These are phyloP conservation scores for Xylota sylvarum DNA, from an alignment of 2,888 invertebrate genomes.

Conservation along the genomic window DNA sequence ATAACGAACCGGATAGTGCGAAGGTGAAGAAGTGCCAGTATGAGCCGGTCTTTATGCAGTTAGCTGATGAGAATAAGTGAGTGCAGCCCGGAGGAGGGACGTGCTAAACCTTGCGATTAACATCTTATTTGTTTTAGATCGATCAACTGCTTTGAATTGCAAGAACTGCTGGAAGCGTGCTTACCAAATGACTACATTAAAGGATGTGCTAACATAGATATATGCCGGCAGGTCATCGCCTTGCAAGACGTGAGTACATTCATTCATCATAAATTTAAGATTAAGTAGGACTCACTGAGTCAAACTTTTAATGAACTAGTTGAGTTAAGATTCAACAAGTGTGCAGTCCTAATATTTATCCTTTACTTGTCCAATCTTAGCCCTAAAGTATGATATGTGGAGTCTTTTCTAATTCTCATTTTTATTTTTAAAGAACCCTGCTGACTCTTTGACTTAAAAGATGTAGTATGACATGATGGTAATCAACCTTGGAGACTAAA, in stretches of 20 bases:
- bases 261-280: not conserved
- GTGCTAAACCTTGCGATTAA: not conserved
- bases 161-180: conserved; percentile 95
- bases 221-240: conserved; percentile 95
- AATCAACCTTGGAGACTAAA: no score
- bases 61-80: conserved; percentile 93
- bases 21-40: conserved; percentile 88
- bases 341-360: no score
- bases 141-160: conserved; percentile 95
- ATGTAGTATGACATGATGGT: no score
- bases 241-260: conserved; percentile 92
- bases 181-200: conserved; percentile 97
- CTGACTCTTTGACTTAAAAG: no score
- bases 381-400: no score
- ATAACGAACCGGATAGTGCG: conserved; percentile 86
- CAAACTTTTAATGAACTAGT: no score
- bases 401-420: no score
- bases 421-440: no score
- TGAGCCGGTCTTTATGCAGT: conserved; percentile 94
- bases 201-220: conserved; percentile 96
- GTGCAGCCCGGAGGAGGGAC: not conserved
- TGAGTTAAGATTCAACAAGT: no score
- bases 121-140: conserved; percentile 86
- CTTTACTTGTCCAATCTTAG: no score
- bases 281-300: not conserved